Conservation (phyloP, 2,888 invertebrate species). For the Achlya flavicornis region DNA sequence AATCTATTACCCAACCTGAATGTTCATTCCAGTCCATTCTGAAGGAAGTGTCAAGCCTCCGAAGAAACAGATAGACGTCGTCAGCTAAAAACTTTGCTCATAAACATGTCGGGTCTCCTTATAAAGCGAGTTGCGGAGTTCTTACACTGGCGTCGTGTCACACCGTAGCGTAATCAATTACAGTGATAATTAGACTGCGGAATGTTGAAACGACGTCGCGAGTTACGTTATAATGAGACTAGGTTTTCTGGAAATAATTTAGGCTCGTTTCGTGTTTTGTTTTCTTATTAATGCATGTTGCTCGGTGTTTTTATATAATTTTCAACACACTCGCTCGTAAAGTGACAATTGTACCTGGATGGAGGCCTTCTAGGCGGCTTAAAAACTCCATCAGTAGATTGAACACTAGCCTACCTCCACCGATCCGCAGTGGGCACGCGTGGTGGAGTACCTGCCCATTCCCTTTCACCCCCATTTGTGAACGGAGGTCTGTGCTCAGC, state of each 20-base stretch:
- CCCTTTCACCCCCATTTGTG: too few relatives aligned
- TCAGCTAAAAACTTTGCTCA: constrained; percentile 62
- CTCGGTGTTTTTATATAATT: background rate
- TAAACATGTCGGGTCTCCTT: constrained; percentile 63
- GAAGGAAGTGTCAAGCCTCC: constrained; percentile 45
- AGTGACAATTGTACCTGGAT: too few relatives aligned
- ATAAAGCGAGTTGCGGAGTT: constrained; percentile 53
- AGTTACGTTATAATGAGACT: background rate
- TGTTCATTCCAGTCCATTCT: constrained; percentile 34
- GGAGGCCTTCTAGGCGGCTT: too few relatives aligned
- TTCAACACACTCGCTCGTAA: too few relatives aligned
- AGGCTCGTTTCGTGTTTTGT: background rate
- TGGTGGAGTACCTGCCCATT: too few relatives aligned
- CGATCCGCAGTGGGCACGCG: too few relatives aligned
- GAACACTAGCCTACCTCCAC: too few relatives aligned
- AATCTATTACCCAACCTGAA: constrained; percentile 22
- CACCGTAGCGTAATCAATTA: constrained; percentile 29
- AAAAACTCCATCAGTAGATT: too few relatives aligned
- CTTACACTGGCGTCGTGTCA: constrained; percentile 27
- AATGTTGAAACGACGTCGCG: constrained; percentile 8
- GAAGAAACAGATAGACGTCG: constrained; percentile 54
- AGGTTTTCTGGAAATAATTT: constrained; percentile 8
- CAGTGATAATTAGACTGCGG: constrained; percentile 13
- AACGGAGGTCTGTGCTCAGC: too few relatives aligned
- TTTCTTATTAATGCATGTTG: background rate